These are phyloP conservation scores for Trisateles emortualis DNA, from an alignment of 2,888 invertebrate species.

Conservation along the genomic window DNA sequence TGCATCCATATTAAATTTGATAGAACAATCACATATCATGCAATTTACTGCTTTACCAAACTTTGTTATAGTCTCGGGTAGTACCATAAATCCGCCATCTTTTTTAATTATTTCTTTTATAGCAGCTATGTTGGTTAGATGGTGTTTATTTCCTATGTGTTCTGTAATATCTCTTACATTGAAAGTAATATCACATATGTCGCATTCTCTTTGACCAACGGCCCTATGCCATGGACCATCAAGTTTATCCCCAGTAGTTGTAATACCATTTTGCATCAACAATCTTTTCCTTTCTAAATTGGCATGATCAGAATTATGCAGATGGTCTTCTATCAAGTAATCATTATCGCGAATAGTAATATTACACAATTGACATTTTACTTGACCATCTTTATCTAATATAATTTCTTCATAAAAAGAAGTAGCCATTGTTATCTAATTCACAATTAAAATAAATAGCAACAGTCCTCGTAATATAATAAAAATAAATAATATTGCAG, in stretches of 20 bases:
- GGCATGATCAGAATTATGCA: conserved; percentile 48
- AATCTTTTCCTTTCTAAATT: conserved; percentile 46
- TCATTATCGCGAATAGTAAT: conserved; percentile 41
- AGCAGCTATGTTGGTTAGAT: conserved; percentile 34
- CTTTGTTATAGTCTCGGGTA: conserved; percentile 45
- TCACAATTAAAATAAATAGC: no score
- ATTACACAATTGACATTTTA: conserved; percentile 58
- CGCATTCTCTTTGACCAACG: conserved; percentile 41
- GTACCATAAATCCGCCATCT: conserved; percentile 57
- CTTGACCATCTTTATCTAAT: conserved; percentile 40
- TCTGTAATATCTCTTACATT: conserved; percentile 27
- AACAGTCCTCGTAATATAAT: no score
- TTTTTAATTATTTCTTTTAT: conserved; percentile 46
- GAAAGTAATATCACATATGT: conserved; percentile 47
- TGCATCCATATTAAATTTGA: conserved; percentile 42
- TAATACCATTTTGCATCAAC: conserved; percentile 55
- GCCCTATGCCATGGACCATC: background rate
- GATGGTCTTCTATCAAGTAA: conserved; percentile 48
- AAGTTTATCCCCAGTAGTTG: background rate
- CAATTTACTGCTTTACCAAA: conserved; percentile 41
- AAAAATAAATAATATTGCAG: no score
- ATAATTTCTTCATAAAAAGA: conserved; percentile 57
- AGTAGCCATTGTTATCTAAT: conserved; percentile 44
- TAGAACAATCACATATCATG: conserved; percentile 49
- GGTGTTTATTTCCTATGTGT: conserved; percentile 49